Evolutionary conservation across 2,888 invertebrate genomes (phyloP), one percentile per base, ranked within the genome.

Genomic region (Sarcophaga subvicina): DNA sequence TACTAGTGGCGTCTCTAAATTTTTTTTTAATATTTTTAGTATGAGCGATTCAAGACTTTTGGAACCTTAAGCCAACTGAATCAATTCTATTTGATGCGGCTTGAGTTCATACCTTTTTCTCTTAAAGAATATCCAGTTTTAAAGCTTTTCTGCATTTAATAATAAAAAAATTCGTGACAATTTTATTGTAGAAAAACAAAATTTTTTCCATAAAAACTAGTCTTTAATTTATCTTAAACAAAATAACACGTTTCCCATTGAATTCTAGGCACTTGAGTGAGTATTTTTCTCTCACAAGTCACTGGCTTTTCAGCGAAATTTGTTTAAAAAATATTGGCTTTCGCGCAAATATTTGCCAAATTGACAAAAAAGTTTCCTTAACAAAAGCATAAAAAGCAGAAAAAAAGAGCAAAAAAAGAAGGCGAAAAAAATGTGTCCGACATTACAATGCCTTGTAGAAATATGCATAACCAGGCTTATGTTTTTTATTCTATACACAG

Each of bases 301-400:
- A 12, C 14, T 14, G 14, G 17, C 54, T 22, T 62, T 75, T 6
- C 14, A 62, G 67, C 4, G 17, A 70, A 80, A 63, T 70, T 75
- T 71, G 14, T 66, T 71, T 60, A 75, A 84, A 54, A 54, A 76
- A 76, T 75, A 73, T 80, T 84, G 83, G 75, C 83, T 84, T 75
- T 71, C 12, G 45, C n/a, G 47, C 64, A 71, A 70, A 80, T 76
- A 84, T 80, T 84, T 84, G 84, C 80, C 84, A 76, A 80, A 64
- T 75, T 80, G 70, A 79, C 79, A 70, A 84, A 84, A 84, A 84
- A 64, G 69, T 83, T 79, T 83, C 54, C 67, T 73, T 64, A 11
- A 60, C 11, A 27, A 73, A 17, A 64, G 70, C 37, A 37, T 37
- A 20, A 67, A 47, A 8, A 2, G 2, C 4, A 20, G 17, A 17